Conservation (phyloP, 2,888 invertebrate species). For the Diplazon laetatorius region DNA sequence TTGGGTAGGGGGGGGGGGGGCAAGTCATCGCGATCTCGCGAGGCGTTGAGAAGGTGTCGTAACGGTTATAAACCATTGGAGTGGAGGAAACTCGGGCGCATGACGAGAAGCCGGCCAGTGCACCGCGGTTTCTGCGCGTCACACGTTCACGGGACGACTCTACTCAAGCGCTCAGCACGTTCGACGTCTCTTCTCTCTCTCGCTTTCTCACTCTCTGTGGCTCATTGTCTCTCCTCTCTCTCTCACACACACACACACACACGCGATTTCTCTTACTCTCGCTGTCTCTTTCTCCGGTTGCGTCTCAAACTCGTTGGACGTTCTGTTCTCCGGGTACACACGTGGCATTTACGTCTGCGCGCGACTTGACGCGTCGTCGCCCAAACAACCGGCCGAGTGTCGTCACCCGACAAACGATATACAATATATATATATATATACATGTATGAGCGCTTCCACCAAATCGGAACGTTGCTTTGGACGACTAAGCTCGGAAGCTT, state of each 20-base stretch:
- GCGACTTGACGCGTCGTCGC: constrained; percentile 67
- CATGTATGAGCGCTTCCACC: constrained; percentile 30
- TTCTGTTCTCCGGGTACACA: constrained; percentile 79
- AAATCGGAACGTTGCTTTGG: too few species aligned
- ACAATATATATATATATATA: too few species aligned
- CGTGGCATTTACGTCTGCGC: constrained; percentile 79
- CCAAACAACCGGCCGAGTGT: constrained; percentile 60
- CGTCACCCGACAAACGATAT: constrained; percentile 46
- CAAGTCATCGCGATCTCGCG: constrained; percentile 24
- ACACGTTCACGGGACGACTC: constrained; percentile 30
- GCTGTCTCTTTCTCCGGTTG: constrained; percentile 31
- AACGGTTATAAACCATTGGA: constrained; percentile 17
- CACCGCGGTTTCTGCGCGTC: constrained; percentile 29
- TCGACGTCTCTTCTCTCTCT: too few species aligned
- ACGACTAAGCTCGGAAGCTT: too few species aligned
- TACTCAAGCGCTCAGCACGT: constrained; percentile 50
- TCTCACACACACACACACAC: too few species aligned
- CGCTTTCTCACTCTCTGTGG: too few species aligned
- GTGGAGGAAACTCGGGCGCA: constrained; percentile 39
- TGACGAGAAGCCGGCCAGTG: constrained; percentile 29
- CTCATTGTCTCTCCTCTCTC: too few species aligned
- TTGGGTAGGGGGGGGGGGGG: too few species aligned
- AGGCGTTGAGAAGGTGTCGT: constrained; percentile 26
- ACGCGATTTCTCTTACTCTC: background rate
- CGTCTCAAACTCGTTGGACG: constrained; percentile 56